phyloP scores from a whole-genome alignment of 2,888 invertebrate species.

The Dorcus hopei region DNA sequence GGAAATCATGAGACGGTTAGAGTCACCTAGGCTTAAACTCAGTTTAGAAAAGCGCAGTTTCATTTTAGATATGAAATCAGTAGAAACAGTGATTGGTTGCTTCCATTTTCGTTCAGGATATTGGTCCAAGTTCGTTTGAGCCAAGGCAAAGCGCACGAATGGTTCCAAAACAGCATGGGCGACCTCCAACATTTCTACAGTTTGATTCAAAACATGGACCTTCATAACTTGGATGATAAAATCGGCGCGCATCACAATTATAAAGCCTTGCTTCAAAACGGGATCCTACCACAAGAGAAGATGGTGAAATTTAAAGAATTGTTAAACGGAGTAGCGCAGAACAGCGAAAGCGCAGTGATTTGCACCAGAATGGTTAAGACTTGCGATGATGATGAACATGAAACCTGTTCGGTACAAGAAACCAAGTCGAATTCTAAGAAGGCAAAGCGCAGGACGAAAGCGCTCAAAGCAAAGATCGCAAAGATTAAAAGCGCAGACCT shows the following conservation, averaged over 20 bases:
- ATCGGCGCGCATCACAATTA: too few relatives aligned
- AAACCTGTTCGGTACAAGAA: conserved; percentile 14
- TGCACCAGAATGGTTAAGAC: conserved; percentile 15
- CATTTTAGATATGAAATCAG: conserved; percentile 14
- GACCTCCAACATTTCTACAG: conserved; percentile 28
- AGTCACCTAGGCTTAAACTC: too few relatives aligned
- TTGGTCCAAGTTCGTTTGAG: conserved; percentile 16
- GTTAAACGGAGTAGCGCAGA: neutral
- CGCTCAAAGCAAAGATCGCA: conserved; percentile 35
- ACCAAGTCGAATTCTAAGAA: conserved; percentile 28
- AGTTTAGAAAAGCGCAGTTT: too few relatives aligned
- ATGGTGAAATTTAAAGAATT: neutral
- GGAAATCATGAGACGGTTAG: conserved; percentile 26
- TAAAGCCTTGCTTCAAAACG: too few relatives aligned
- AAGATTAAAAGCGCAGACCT: conserved; percentile 37
- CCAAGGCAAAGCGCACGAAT: conserved; percentile 18
- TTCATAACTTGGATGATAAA: too few relatives aligned
- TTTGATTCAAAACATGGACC: conserved; percentile 13
- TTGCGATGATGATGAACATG: conserved; percentile 4
- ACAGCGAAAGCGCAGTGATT: neutral
- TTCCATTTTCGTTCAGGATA: conserved; percentile 8
- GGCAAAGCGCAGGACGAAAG: conserved; percentile 35
- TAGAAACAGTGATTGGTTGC: conserved; percentile 9
- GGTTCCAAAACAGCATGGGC: conserved; percentile 35
- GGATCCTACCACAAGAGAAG: neutral